phyloP scores from a whole-genome alignment of 2,113 vertebrate species.

The Proteles cristata region DNA sequence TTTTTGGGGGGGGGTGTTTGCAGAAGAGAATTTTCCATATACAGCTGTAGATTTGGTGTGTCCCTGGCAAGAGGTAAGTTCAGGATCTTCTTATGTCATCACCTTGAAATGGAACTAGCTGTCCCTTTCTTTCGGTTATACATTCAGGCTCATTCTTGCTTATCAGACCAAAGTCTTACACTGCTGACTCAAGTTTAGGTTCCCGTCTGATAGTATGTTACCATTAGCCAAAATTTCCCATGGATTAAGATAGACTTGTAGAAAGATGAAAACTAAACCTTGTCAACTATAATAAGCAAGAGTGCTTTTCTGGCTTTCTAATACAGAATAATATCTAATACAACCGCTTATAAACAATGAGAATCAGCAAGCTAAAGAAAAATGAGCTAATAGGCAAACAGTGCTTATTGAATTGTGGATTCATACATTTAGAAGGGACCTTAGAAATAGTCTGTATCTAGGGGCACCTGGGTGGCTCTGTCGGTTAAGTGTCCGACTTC shows the following conservation, averaged over 20 bases:
- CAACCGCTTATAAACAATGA: constrained; percentile 18
- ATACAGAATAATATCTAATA: not conserved
- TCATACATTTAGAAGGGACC: not conserved
- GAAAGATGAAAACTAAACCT: constrained; percentile 42
- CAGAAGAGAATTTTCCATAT: not conserved
- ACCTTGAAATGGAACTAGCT: not conserved
- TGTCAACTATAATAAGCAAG: not conserved
- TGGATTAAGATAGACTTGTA: not conserved
- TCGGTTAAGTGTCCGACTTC: too few relatives aligned
- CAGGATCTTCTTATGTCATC: not conserved
- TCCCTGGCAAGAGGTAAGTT: not conserved
- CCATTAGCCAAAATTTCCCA: constrained; percentile 45
- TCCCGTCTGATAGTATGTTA: constrained; percentile 15
- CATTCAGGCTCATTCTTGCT: constrained; percentile 34
- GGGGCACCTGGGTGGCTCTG: too few relatives aligned
- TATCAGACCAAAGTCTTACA: constrained; percentile 54
- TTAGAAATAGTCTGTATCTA: not conserved
- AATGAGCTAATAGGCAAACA: not conserved
- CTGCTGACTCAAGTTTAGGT: constrained; percentile 58
- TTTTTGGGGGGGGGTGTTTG: not conserved
- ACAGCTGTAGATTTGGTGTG: not conserved
- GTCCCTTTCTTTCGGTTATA: constrained; percentile 54
- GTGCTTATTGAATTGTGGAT: not conserved
- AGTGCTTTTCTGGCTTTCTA: not conserved
- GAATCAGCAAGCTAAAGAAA: constrained; percentile 37